These are phyloP conservation scores for Mungos mungo DNA, from an alignment of 2,113 vertebrate genomes.

Conservation along the genomic window DNA sequence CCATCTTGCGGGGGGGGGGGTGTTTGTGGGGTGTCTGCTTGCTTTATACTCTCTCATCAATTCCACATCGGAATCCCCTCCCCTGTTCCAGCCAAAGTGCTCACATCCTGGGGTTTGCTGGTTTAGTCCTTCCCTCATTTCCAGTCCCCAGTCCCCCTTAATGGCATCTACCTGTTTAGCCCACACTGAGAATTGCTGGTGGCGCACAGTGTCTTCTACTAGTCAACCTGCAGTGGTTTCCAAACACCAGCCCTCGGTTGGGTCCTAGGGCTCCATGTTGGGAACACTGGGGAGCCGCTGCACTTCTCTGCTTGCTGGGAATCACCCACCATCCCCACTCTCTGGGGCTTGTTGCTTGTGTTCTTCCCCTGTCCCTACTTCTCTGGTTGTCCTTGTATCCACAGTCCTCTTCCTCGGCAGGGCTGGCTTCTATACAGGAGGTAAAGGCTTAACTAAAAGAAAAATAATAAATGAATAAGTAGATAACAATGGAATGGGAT, in stretches of 20 bases:
- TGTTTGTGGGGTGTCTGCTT: too few species aligned
- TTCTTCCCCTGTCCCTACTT: neutral
- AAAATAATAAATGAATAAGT: neutral
- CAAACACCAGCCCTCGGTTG: neutral
- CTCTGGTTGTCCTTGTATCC: neutral
- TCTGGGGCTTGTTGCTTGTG: neutral
- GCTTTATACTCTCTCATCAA: too few species aligned
- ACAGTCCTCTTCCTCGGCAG: neutral
- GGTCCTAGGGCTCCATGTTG: neutral
- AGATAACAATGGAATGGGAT: neutral
- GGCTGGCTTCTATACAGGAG: neutral
- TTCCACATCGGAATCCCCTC: neutral
- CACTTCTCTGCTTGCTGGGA: neutral
- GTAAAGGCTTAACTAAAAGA: neutral
- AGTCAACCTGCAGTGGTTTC: neutral
- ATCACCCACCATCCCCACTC: neutral
- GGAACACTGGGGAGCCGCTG: neutral
- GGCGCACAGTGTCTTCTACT: neutral
- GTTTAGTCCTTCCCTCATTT: neutral
- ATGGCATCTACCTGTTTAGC: neutral
- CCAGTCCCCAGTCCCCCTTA: neutral
- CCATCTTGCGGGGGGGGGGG: too few species aligned
- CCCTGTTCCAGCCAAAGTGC: neutral
- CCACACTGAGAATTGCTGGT: neutral
- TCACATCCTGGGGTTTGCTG: neutral